Conservation (phyloP, 2,113 vertebrate genomes). For the Lepus americanus region DNA sequence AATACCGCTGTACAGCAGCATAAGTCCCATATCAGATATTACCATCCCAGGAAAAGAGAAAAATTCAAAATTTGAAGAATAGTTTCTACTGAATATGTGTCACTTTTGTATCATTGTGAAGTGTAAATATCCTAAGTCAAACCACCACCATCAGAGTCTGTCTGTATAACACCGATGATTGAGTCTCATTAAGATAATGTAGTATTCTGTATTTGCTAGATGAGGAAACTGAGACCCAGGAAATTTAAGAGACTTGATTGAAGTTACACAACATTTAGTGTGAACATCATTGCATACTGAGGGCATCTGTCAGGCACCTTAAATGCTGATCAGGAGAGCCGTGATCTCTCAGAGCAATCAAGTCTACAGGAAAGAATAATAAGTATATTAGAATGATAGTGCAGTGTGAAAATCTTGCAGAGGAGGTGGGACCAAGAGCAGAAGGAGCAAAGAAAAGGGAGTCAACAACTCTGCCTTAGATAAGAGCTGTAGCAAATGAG, state of each 20-base stretch:
- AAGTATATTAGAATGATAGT: not conserved
- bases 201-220: not conserved
- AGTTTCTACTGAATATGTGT: too few relatives aligned
- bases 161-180: not conserved
- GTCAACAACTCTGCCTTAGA: not conserved
- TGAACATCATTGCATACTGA: not conserved
- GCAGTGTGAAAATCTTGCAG: not conserved
- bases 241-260: not conserved
- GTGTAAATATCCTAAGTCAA: too few relatives aligned
- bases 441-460: not conserved
- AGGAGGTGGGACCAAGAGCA: not conserved
- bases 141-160: too few relatives aligned
- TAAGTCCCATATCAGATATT: too few relatives aligned
- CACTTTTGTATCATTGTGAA: too few relatives aligned
- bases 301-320: not conserved
- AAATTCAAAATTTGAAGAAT: too few relatives aligned
- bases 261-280: not conserved
- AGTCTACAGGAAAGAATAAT: not conserved
- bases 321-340: not conserved
- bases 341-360: not conserved
- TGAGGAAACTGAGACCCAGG: constrained; percentile 25
- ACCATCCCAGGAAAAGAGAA: too few relatives aligned
- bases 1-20: too few relatives aligned
- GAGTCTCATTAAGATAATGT: not conserved
- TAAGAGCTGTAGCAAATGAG: too few relatives aligned